phyloP scores from a whole-genome alignment of 37 sponge, comb jelly and placozoan species.

The Haliclona indistincta region DNA sequence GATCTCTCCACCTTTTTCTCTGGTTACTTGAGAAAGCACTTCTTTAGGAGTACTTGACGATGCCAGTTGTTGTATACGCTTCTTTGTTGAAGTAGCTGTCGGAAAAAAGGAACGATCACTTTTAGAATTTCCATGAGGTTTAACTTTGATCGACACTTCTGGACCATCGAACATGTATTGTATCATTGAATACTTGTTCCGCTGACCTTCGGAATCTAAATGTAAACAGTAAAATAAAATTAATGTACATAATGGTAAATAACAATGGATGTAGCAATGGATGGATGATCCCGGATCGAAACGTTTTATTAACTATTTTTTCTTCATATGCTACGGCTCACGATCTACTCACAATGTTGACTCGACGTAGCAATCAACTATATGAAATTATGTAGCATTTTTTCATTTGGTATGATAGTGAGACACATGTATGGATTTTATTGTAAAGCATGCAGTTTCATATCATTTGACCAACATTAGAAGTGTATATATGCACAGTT shows the following conservation, averaged over 20 bases:
- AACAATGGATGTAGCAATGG: not conserved
- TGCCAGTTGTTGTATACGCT: constrained; percentile 3
- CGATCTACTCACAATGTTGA: too few species aligned
- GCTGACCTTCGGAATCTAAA: not conserved
- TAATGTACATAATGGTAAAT: too few species aligned
- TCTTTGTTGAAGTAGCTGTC: constrained; percentile 15
- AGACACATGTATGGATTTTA: not conserved
- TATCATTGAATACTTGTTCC: constrained; percentile 22
- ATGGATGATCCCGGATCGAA: too few species aligned
- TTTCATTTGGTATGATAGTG: too few species aligned
- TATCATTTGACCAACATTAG: too few species aligned
- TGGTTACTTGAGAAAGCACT: not conserved
- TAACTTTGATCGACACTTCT: constrained; percentile 7
- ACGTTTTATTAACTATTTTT: too few species aligned
- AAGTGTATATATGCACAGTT: too few species aligned
- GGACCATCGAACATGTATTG: constrained; percentile 33
- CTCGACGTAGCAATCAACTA: not conserved
- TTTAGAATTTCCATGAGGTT: constrained; percentile 33
- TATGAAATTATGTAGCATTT: too few species aligned
- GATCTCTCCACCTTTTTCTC: constrained; percentile 27
- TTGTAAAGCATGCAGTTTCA: not conserved
- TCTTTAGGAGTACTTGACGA: constrained; percentile 12
- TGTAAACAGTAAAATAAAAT: not conserved
- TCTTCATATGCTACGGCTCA: too few species aligned
- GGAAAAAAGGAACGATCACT: not conserved